Percentiles rank a stretch among this genome's conserved stretches.
Evolutionary conservation across 2,113 vertebrate species (phyloP).

Genomic region (Nettapus auritus): DNA sequence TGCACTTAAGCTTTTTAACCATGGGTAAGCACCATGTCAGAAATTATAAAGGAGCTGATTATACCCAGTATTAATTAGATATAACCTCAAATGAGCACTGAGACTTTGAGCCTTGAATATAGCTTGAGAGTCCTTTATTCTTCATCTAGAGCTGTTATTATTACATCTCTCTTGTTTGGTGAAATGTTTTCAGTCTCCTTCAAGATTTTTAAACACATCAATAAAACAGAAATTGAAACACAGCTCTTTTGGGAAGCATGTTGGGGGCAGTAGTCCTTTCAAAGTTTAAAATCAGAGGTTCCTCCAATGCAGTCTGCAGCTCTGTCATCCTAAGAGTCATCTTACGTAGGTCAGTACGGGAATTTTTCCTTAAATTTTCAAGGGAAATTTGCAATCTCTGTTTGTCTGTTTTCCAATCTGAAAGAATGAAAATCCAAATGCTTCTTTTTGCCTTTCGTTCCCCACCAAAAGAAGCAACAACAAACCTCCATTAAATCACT

Average conservation of each 20-base stretch:
- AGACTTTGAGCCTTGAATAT: not conserved
- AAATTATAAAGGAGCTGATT: not conserved
- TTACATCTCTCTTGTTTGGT: not conserved
- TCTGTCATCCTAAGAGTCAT: not conserved
- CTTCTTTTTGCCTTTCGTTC: not conserved
- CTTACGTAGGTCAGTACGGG: not conserved
- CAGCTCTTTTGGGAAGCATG: not conserved
- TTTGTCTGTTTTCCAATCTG: rapidly evolving
- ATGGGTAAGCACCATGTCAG: not conserved
- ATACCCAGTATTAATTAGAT: not conserved
- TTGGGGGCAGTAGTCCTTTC: not conserved
- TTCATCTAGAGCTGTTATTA: not conserved
- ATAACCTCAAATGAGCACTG: not conserved
- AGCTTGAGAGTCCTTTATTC: not conserved
- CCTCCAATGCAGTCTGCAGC: not conserved
- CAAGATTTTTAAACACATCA: not conserved
- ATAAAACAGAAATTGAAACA: not conserved
- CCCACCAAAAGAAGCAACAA: not conserved
- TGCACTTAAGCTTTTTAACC: not conserved
- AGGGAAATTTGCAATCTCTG: not conserved
- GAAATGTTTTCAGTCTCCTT: not conserved
- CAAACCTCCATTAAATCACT: not conserved
- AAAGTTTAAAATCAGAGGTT: not conserved
- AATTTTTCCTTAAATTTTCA: not conserved
- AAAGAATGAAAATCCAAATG: not conserved